Base-by-base conservation (phyloP, 1,140 invertebrate genomes). In the Drosophila sp. region DNA sequence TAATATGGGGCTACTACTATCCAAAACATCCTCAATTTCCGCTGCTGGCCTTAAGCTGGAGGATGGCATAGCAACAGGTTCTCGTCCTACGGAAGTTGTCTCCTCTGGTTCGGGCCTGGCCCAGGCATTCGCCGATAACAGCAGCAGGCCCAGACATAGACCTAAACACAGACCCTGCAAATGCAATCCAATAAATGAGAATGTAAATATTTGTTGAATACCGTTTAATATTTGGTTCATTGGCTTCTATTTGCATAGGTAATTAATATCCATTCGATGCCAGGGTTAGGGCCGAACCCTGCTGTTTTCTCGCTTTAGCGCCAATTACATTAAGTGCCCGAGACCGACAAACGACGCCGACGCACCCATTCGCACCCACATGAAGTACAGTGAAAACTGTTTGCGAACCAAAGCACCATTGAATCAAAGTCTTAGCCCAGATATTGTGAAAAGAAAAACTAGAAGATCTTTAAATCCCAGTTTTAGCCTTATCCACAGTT, bases 151-250 rank as follows among this genome's bases (percentile, higher is more conserved):
- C 5, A 71, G 63, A 2, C 72, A 27, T 68, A 44, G 44, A 50
- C 23, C 44, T 23, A 50, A 50, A 10, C 44, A 35, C 11, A 17
- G 30, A 23, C 35, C 33, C 81, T 72, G 57, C 23, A 72, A 66
- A 17, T n/a, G 27, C 44, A 30, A 54, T 27, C 35, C 25, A 10
- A 33, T 11, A 32, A 54, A 4, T 54, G 35, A 40, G 50, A 35
- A 66, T 66, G 70, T 54, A 81, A 81, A 81, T 81, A 82, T 81
- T 81, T 62, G 47, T 35, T 61, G n/a, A 17, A 81, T 81, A 82
- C 74, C 81, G 56, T 41, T 55, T 61, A 8, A 27, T 29, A 55
- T n/a, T 32, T 40, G 17, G 29, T 40, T 61, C 11, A 61, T 61
- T 38, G 32, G 54, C 38, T 40, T 58, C 27, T 77, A 67, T 77